A percentile compares a stretch with the other conserved stretches of the same genome.
These are phyloP conservation scores for Drosophila pseudoobscura DNA, from an alignment of 1,140 invertebrate genomes.

Conservation along the genomic window DNA sequence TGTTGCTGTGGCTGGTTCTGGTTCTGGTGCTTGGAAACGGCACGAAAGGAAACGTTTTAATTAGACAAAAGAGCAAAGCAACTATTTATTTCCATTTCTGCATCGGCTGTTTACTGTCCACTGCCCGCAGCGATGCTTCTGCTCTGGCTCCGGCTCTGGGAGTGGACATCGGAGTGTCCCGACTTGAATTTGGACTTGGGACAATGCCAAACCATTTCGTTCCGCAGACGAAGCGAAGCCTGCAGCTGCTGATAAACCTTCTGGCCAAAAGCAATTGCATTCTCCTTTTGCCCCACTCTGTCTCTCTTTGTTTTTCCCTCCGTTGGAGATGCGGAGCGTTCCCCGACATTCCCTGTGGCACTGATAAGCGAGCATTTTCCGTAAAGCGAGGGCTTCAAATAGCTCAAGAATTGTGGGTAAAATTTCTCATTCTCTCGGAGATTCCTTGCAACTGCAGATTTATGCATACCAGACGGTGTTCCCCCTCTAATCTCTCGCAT, in stretches of 20 bases:
- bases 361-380: constrained; percentile 41
- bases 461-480: constrained; percentile 23
- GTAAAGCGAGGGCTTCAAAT: constrained; percentile 37
- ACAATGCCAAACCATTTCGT: no score
- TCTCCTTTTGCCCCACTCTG: neutral
- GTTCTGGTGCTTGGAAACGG: constrained; percentile 5
- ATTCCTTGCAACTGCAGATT: constrained; percentile 37
- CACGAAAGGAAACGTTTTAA: constrained; percentile 72
- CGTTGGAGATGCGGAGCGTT: constrained; percentile 9
- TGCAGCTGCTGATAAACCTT: constrained; percentile 33
- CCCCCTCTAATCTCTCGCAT: no score
- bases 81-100: constrained; percentile 78
- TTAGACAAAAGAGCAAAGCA: constrained; percentile 77
- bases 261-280: constrained; percentile 24
- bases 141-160: constrained; percentile 34
- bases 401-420: constrained; percentile 39
- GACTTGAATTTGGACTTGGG: no score
- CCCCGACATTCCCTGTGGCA: constrained; percentile 19
- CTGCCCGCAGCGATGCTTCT: constrained; percentile 36
- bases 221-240: neutral
- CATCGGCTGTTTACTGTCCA: constrained; percentile 36
- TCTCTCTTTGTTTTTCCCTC: neutral
- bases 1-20: no score
- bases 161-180: constrained; percentile 7
- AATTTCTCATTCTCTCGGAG: constrained; percentile 31